These are phyloP conservation scores for Chelon labrosus DNA, from an alignment of 2,797 vertebrate genomes.

Conservation along the genomic window DNA sequence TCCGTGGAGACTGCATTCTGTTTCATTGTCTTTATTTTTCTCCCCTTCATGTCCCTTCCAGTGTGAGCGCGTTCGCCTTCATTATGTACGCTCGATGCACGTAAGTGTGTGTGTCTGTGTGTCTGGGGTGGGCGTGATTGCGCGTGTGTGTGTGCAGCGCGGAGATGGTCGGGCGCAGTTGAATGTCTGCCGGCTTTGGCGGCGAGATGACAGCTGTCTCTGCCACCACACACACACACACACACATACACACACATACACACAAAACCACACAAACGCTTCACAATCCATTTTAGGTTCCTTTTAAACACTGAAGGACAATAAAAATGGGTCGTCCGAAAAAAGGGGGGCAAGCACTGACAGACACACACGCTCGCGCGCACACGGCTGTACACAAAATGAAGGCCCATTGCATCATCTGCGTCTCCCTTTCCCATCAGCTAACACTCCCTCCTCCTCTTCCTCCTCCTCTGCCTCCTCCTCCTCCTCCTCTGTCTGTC, in stretches of 20 bases:
- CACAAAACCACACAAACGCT: constrained; percentile 4
- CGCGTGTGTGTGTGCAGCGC: constrained; percentile 5
- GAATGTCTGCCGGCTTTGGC: constrained; percentile 39
- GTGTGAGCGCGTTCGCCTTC: background rate
- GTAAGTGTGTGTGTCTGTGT: background rate
- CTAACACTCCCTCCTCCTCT: constrained; percentile 27
- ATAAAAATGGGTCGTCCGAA: constrained; percentile 56
- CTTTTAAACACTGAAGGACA: constrained; percentile 53
- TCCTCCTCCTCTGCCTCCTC: background rate
- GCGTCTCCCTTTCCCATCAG: constrained; percentile 38
- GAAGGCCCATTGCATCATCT: constrained; percentile 67
- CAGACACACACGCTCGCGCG: constrained; percentile 24
- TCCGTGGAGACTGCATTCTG: no score
- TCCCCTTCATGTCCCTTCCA: background rate
- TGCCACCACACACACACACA: constrained; percentile 7
- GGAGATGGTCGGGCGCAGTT: constrained; percentile 2
- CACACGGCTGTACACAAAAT: constrained; percentile 41
- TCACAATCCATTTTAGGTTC: constrained; percentile 37
- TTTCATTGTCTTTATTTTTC: no score
- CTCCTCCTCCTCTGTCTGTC: constrained; percentile 1
- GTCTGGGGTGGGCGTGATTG: constrained; percentile 6
- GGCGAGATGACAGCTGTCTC: constrained; percentile 40
- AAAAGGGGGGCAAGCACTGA: constrained; percentile 15
- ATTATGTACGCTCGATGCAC: background rate
- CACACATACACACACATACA: constrained; percentile 12